phyloP scores from a whole-genome alignment of 2,888 invertebrate species.

The Agelastica alni region DNA sequence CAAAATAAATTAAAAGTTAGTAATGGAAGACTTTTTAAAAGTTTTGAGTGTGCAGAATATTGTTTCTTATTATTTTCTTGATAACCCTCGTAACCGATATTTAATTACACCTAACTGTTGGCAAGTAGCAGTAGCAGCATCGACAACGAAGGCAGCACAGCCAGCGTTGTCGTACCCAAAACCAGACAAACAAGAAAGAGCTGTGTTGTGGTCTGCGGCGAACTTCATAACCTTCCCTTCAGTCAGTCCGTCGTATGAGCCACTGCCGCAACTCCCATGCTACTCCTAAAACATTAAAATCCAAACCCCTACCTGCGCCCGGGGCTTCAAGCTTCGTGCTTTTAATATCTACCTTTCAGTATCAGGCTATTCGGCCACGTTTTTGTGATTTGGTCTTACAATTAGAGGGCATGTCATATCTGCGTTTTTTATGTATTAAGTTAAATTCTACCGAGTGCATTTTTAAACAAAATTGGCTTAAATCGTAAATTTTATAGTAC shows the following conservation, averaged over 20 bases:
- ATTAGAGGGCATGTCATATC: no score
- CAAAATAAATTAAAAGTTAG: no score
- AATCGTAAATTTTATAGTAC: no score
- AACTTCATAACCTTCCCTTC: constrained; percentile 53
- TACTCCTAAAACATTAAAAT: neutral
- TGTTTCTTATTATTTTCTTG: neutral
- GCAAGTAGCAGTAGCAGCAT: constrained; percentile 32
- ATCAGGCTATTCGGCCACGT: no score
- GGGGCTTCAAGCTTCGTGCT: constrained; percentile 27
- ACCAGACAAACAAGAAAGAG: constrained; percentile 50
- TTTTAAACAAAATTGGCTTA: no score
- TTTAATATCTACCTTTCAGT: constrained; percentile 32
- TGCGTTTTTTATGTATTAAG: no score
- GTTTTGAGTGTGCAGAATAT: no score
- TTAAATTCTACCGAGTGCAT: no score
- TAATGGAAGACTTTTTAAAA: no score
- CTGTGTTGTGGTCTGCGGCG: constrained; percentile 55
- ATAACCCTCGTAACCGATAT: constrained; percentile 1
- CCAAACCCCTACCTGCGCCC: constrained; percentile 10
- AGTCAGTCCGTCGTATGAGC: constrained; percentile 49
- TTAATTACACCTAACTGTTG: constrained; percentile 40
- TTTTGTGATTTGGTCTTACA: no score
- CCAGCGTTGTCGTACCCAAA: constrained; percentile 38
- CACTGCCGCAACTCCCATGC: constrained; percentile 12
- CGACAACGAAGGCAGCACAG: constrained; percentile 1